A percentile compares a stretch with the other conserved stretches of the same genome.
These are phyloP conservation scores for Micrastur ruficollis DNA, from an alignment of 2,797 vertebrate species.

Conservation along the genomic window DNA sequence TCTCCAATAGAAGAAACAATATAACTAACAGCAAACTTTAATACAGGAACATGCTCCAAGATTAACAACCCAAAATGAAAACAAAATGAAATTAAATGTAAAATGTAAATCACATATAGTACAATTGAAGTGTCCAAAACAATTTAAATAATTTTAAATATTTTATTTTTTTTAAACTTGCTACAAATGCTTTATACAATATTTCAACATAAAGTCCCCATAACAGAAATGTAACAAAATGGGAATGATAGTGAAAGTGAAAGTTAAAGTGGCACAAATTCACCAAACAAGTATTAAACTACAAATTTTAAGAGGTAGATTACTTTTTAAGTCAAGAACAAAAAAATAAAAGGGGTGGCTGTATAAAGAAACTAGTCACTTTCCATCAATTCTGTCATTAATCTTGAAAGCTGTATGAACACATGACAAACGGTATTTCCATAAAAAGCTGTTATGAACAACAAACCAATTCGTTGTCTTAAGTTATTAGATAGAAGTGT, in stretches of 20 bases:
- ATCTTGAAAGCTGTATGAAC: constrained; percentile 4
- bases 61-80: constrained; percentile 72
- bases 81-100: constrained; percentile 74
- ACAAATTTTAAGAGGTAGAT: constrained; percentile 85
- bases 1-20: constrained; percentile 74
- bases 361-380: constrained; percentile 62
- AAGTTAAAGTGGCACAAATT: constrained; percentile 78
- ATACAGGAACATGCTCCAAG: constrained; percentile 74
- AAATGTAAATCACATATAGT: constrained; percentile 84
- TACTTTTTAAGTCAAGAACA: constrained; percentile 75
- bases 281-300: constrained; percentile 77
- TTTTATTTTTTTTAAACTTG: constrained; percentile 83
- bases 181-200: constrained; percentile 85
- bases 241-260: constrained; percentile 81
- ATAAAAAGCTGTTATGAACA: constrained; percentile 28
- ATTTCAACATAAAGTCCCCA: constrained; percentile 79
- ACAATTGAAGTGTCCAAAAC: constrained; percentile 85
- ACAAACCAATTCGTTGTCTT: constrained; percentile 19
- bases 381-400: constrained; percentile 48
- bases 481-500: constrained; percentile 39
- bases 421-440: constrained; percentile 24
- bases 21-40: constrained; percentile 75
- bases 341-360: constrained; percentile 52
- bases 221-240: constrained; percentile 81
- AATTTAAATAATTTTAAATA: constrained; percentile 95